Evolutionary conservation across 2,113 vertebrate genomes (phyloP), one percentile per base, ranked within the genome.

Genomic region (Cettia cetti): DNA sequence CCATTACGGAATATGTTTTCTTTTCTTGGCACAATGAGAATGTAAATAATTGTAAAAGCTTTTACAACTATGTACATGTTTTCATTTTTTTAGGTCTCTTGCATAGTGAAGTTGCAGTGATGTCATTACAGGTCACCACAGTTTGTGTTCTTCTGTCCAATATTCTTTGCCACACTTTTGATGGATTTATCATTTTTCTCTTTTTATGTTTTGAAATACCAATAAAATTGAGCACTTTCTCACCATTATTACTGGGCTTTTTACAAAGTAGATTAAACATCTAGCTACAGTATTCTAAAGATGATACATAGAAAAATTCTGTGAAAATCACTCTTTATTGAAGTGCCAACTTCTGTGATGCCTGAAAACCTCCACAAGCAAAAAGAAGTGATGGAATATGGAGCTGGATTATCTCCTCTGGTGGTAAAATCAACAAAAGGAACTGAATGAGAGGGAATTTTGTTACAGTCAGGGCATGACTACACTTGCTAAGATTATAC

Each of bases 41-140:
- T 13, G 4, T 54, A 7, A 53, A 79, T 53, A 82, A 52, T 11
- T 1, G 1, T 40, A 39, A 45, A 72, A 71, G 3, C 6, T 35
- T 74, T 82, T 79, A 40, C 20, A 71, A 3, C 3, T 33, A 27
- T 0, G 0, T 57, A 28, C 2, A 12, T 10, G 3, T 27, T 82
- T 79, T 82, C 3, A 3, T 8, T 19, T 39, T 40, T 69, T 7
- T 6, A 33, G 1, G 2, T 85, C 7, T 76, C 24, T 60, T 60
- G 3, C 22, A 33, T 16, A 15, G 21, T 7, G 56, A 64, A 7
- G 10, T 60, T 60, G 13, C 13, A 56, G 24, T 26, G 57, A 26
- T 4, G 30, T 27, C 6, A 6, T 49, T 71, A 71, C 15, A 40
- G 24, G 4, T 52, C 16, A 44, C 44, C 44, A 40, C 22, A 4